Evolutionary conservation across 2,888 invertebrate genomes (phyloP), one percentile per base, ranked within the genome.

Genomic region (Anorthoa munda): DNA sequence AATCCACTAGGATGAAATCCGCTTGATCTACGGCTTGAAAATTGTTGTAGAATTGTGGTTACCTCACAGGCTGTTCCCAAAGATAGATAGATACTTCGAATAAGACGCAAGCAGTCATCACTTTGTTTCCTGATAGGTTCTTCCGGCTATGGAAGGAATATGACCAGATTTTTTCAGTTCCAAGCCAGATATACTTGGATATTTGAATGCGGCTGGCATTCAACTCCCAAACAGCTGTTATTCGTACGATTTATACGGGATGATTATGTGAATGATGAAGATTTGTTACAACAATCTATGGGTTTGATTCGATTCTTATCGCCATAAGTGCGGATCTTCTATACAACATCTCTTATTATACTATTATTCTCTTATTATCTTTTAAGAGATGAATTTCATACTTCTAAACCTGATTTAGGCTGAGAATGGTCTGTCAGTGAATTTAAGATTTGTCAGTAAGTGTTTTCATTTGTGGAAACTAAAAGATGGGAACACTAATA

Each of bases 81-180:
- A 45, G 5, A 31, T 46, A 5, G 18, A 50, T 11, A 64, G 26
- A 13, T 12, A 21, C 13, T 0, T 45, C 13, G 15, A 23, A 50
- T 31, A 21, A 26, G 26, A 46, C 23, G 23, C n/a, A 23, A 18
- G 0, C 26, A 46, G 31, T 15, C 51, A 21, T 58, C 13, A 18
- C 31, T 39, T 72, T 23, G 4, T 39, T 26, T 39, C 39, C 31
- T 53, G 31, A 17, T 23, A 48, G 17, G 23, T 63, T 72, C 17
- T 5, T 15, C 13, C 53, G 11, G 67, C 13, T 56, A 56, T 17
- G 12, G 39, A 17, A 45, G 13, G 13, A n/a, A 31, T 23, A 21
- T 21, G 26, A 18, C 18, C 55, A 58, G 23, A 45, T 23, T 15
- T 56, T 15, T 50, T 45, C 18, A 73, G 26, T 65, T 73, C 4